Conservation (phyloP, 2,888 invertebrate genomes). For the Meteorus cinctellus region DNA sequence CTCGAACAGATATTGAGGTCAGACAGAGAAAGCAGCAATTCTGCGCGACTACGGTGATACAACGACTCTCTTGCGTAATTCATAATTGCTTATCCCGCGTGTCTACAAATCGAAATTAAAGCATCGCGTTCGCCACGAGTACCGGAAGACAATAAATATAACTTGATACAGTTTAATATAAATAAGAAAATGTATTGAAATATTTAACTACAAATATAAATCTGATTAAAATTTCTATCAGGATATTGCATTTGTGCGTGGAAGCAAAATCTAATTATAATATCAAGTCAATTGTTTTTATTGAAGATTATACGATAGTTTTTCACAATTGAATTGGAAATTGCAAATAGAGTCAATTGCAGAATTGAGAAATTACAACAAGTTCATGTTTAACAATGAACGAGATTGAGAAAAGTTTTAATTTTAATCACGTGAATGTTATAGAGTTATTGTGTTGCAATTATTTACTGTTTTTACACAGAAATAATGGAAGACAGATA, state of each 20-base stretch:
- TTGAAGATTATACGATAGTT: neutral
- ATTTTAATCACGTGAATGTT: neutral
- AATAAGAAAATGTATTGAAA: neutral
- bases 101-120: slow-evolving; percentile 52
- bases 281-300: neutral
- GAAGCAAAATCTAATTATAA: neutral
- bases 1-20: slow-evolving; percentile 67
- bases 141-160: slow-evolving; percentile 19
- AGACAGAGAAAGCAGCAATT: slow-evolving; percentile 68
- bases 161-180: neutral
- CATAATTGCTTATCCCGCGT: slow-evolving; percentile 59
- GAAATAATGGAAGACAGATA: neutral
- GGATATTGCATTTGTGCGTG: neutral
- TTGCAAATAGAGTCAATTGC: neutral
- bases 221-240: neutral
- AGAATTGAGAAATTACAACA: neutral
- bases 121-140: slow-evolving; percentile 47
- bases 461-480: neutral
- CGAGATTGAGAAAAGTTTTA: neutral
- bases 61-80: slow-evolving; percentile 64
- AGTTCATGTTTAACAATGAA: neutral
- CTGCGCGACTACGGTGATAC: slow-evolving; percentile 58
- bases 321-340: neutral
- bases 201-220: neutral
- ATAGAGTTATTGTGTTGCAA: slow-evolving; percentile 1